phyloP scores from a whole-genome alignment of 2,888 invertebrate genomes.

The Ophraella communa region DNA sequence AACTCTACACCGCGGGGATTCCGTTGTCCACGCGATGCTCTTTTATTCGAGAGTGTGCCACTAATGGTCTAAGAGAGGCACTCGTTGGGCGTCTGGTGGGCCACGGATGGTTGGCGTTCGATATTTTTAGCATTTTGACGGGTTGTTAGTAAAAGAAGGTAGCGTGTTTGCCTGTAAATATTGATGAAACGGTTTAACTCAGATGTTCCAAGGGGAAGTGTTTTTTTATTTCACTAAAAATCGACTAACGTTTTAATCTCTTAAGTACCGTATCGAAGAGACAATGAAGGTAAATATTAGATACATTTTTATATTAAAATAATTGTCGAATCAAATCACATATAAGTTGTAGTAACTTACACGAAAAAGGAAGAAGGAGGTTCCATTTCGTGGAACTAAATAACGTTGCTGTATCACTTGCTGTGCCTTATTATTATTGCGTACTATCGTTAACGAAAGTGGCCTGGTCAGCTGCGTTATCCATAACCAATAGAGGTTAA shows the following conservation, averaged over 20 bases:
- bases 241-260: constrained; percentile 1
- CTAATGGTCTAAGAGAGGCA: constrained; percentile 51
- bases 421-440: too few species aligned
- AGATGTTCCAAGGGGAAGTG: not conserved
- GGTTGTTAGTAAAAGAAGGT: constrained; percentile 16
- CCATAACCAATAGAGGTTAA: too few species aligned
- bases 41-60: constrained; percentile 54
- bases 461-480: too few species aligned
- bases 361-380: too few species aligned
- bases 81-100: constrained; percentile 32
- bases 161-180: constrained; percentile 21
- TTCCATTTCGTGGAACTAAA: too few species aligned
- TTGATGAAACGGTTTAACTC: constrained; percentile 1
- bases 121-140: constrained; percentile 18
- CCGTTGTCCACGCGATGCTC: constrained; percentile 47
- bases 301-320: too few species aligned
- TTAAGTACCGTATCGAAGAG: not conserved
- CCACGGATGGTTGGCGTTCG: constrained; percentile 4
- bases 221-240: not conserved
- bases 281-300: not conserved
- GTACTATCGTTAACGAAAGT: too few species aligned
- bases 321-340: too few species aligned
- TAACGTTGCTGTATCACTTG: too few species aligned
- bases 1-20: constrained; percentile 54
- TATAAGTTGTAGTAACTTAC: too few species aligned